Evolutionary conservation across 2,888 invertebrate genomes (phyloP).

Genomic region (Caenorhabditis imperialis): DNA sequence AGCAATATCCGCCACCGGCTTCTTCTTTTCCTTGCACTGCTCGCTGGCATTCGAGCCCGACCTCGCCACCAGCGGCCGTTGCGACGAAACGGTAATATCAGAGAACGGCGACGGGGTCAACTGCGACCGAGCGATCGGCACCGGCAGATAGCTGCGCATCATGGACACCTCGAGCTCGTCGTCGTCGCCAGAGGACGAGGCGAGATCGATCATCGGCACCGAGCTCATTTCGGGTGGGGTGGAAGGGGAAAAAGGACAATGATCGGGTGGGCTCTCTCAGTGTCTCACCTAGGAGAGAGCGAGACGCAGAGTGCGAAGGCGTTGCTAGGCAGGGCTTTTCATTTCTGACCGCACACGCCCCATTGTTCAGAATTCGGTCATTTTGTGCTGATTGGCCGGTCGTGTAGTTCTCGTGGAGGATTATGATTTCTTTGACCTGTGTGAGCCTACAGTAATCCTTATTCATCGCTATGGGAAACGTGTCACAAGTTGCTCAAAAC

Average conservation of each 20-base stretch:
- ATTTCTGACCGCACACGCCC: too few species aligned
- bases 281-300: slow-evolving; percentile 11
- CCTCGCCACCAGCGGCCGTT: slow-evolving; percentile 22
- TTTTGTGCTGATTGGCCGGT: too few species aligned
- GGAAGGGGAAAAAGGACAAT: background rate
- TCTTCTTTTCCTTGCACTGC: slow-evolving; percentile 20
- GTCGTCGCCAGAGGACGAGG: slow-evolving; percentile 38
- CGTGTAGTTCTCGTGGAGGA: too few species aligned
- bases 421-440: too few species aligned
- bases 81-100: slow-evolving; percentile 38
- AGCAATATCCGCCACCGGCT: slow-evolving; percentile 47
- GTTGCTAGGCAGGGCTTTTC: too few species aligned
- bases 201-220: slow-evolving; percentile 31
- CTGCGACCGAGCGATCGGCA: background rate
- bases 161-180: slow-evolving; percentile 14
- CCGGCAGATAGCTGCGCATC: background rate
- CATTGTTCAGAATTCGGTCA: too few species aligned
- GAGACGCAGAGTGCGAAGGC: too few species aligned
- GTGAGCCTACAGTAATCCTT: too few species aligned
- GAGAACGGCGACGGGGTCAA: slow-evolving; percentile 48
- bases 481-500: too few species aligned
- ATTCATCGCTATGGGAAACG: too few species aligned
- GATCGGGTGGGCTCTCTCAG: background rate
- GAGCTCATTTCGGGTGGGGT: background rate
- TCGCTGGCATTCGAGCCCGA: slow-evolving; percentile 20